A percentile compares a stretch with the other conserved stretches of the same genome.
phyloP scores from a whole-genome alignment of 2,888 invertebrate species.

The Maniola hyperantus region DNA sequence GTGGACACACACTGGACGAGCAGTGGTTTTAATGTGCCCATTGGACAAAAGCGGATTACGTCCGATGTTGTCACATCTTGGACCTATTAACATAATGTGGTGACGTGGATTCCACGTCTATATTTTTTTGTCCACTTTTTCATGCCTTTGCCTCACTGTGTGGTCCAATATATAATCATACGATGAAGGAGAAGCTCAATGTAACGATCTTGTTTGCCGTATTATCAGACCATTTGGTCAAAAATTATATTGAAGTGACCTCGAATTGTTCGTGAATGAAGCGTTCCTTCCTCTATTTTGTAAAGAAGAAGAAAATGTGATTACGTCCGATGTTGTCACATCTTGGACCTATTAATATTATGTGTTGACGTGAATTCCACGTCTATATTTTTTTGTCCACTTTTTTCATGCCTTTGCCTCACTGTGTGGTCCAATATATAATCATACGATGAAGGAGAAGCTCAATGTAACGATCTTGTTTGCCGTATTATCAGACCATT shows the following conservation, averaged over 20 bases:
- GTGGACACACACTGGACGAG: slow-evolving; percentile 49
- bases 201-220: not conserved
- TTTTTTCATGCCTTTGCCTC: slow-evolving; percentile 54
- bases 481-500: not conserved
- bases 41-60: slow-evolving; percentile 78
- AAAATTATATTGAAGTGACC: not conserved
- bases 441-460: not conserved
- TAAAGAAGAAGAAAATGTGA: slow-evolving; percentile 44
- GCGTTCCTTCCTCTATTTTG: no score
- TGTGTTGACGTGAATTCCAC: slow-evolving; percentile 66
- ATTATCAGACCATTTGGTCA: slow-evolving; percentile 4
- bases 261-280: not conserved
- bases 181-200: not conserved
- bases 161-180: slow-evolving; percentile 53
- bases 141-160: slow-evolving; percentile 57
- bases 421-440: slow-evolving; percentile 61
- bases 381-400: slow-evolving; percentile 55
- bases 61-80: slow-evolving; percentile 73
- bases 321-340: slow-evolving; percentile 77
- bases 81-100: slow-evolving; percentile 75
- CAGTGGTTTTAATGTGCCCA: slow-evolving; percentile 64
- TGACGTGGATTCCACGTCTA: slow-evolving; percentile 65
- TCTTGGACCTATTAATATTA: slow-evolving; percentile 74
- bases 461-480: not conserved
- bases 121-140: slow-evolving; percentile 57